Percentiles rank a stretch among this genome's conserved stretches.
Conservation (phyloP, 1,140 invertebrate genomes). For the Manduca sexta region DNA sequence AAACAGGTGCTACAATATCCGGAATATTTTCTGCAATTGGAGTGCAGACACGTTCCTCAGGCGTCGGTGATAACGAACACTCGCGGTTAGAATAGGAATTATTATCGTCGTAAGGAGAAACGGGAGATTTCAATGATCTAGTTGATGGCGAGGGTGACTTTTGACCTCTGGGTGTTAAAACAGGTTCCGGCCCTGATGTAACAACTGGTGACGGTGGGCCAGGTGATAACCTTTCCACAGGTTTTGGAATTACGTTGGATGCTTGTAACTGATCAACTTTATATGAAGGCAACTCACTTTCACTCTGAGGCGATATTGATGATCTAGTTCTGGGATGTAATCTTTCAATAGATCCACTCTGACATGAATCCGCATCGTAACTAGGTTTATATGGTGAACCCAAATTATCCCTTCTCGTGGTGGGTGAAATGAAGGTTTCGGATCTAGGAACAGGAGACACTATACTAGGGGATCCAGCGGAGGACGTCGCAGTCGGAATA, state of each 20-base stretch:
- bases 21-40: slow-evolving; percentile 9
- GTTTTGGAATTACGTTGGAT: slow-evolving; percentile 22
- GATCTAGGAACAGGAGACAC: slow-evolving; percentile 29
- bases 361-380: slow-evolving; percentile 13
- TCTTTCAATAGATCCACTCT: slow-evolving; percentile 26
- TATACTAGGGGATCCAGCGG: slow-evolving; percentile 46
- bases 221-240: slow-evolving; percentile 29
- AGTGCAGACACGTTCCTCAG: slow-evolving; percentile 14
- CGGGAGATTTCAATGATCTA: slow-evolving; percentile 46
- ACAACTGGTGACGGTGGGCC: slow-evolving; percentile 12
- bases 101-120: slow-evolving; percentile 21
- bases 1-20: slow-evolving; percentile 4
- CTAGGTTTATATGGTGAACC: slow-evolving; percentile 30
- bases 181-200: slow-evolving; percentile 16
- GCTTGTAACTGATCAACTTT: slow-evolving; percentile 25
- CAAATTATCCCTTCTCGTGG: slow-evolving; percentile 34
- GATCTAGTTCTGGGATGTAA: slow-evolving; percentile 26
- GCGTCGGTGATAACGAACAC: slow-evolving; percentile 17
- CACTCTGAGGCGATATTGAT: slow-evolving; percentile 30
- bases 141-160: slow-evolving; percentile 43
- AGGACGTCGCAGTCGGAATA: slow-evolving; percentile 43
- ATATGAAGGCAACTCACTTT: slow-evolving; percentile 16
- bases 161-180: slow-evolving; percentile 15
- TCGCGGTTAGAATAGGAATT: slow-evolving; percentile 10
- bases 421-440: slow-evolving; percentile 27